Conservation (phyloP, 2,888 invertebrate genomes). For the Polydrusus cervinus region DNA sequence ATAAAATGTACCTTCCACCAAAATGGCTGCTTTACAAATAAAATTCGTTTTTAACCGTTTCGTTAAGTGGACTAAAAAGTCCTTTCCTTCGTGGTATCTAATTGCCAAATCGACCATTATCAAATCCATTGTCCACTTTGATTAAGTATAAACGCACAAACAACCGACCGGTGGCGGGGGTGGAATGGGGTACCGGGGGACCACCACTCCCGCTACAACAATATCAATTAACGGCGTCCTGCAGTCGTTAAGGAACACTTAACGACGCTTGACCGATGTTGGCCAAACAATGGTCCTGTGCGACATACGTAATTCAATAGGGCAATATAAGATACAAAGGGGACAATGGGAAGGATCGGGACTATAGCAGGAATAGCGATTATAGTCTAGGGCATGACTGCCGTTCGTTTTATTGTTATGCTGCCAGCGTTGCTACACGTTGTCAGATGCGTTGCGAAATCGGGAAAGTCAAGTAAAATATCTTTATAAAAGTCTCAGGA, state of each 20-base stretch:
- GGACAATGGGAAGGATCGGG: conserved; percentile 42
- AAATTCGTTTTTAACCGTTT: no score
- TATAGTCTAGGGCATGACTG: no score
- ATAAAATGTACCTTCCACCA: no score
- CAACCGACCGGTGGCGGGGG: neutral
- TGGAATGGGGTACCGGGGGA: neutral
- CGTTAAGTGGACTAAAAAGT: no score
- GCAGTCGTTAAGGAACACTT: conserved; percentile 57
- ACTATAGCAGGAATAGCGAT: neutral
- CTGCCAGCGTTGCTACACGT: no score
- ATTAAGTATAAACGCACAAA: conserved; percentile 18
- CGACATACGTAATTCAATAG: conserved; percentile 56
- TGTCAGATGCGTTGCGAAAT: no score
- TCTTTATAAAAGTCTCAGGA: no score
- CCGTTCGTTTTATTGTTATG: no score
- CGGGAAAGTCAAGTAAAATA: no score
- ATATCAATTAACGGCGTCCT: conserved; percentile 53
- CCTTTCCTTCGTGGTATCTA: neutral
- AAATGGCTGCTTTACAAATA: no score
- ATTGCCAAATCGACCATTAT: neutral
- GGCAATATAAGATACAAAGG: conserved; percentile 52
- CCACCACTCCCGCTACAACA: conserved; percentile 15
- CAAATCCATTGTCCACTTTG: conserved; percentile 10
- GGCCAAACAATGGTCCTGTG: conserved; percentile 62
- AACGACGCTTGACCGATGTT: conserved; percentile 66